Percentiles rank a stretch among this genome's conserved stretches.
Conservation (phyloP, 2,113 vertebrate genomes). For the Malurus cyaneus region DNA sequence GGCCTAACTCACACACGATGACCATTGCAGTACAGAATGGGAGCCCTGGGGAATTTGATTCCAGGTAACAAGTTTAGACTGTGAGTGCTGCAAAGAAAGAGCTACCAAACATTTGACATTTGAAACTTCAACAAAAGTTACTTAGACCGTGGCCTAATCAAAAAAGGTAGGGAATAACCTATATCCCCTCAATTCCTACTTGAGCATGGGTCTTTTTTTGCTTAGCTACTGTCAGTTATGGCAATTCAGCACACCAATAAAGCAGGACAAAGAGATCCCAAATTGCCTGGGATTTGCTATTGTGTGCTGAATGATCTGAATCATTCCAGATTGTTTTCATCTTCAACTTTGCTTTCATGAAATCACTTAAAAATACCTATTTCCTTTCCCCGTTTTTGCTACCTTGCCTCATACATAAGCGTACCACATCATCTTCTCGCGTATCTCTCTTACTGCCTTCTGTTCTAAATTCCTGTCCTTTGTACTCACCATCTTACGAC, state of each 20-base stretch:
- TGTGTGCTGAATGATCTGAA: background rate
- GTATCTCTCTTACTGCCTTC: background rate
- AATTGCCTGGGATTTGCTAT: background rate
- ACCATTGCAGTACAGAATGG: background rate
- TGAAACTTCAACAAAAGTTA: background rate
- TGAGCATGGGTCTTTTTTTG: background rate
- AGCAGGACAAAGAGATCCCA: background rate
- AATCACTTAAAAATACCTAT: background rate
- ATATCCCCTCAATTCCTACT: background rate
- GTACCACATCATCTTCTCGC: background rate
- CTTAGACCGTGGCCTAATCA: background rate
- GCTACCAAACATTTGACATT: background rate
- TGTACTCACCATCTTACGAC: background rate
- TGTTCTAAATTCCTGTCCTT: background rate
- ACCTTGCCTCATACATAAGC: background rate
- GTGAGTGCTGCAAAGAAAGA: background rate
- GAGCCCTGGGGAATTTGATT: background rate
- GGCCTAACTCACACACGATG: background rate
- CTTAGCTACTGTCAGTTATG: background rate
- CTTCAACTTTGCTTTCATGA: background rate
- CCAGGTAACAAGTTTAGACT: background rate
- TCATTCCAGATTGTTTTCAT: background rate
- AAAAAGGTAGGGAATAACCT: background rate
- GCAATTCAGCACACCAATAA: background rate
- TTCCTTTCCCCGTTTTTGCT: background rate